Conservation (phyloP, 23 tunicate genomes). For the Clavelina lepadiformis region DNA sequence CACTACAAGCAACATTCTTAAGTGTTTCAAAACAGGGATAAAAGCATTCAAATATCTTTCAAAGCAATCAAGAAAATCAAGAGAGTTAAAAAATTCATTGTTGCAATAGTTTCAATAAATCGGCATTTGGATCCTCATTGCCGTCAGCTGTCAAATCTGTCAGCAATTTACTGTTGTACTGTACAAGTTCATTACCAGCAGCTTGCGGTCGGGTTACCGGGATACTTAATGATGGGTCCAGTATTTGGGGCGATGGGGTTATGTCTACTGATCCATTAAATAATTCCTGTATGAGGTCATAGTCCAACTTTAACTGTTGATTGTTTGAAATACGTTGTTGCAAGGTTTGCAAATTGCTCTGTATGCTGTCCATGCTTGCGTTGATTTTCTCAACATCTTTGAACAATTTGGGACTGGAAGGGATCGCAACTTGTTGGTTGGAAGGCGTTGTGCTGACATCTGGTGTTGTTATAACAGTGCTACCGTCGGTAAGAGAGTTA, state of each 20-base stretch:
- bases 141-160: too few species aligned
- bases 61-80: too few species aligned
- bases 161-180: slow-evolving; percentile 43
- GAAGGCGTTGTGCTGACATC: background rate
- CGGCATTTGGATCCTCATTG: too few species aligned
- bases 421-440: slow-evolving; percentile 20
- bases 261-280: slow-evolving; percentile 45
- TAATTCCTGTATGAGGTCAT: slow-evolving; percentile 60
- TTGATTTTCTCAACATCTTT: slow-evolving; percentile 13
- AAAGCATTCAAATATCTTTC: too few species aligned
- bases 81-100: too few species aligned
- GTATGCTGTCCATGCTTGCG: slow-evolving; percentile 37
- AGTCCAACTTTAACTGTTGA: slow-evolving; percentile 58
- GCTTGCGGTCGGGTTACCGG: slow-evolving; percentile 13
- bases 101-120: too few species aligned
- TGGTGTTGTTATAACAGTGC: background rate
- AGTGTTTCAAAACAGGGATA: too few species aligned
- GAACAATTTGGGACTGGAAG: background rate
- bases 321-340: slow-evolving; percentile 36
- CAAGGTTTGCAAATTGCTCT: slow-evolving; percentile 53
- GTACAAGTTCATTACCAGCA: slow-evolving; percentile 33
- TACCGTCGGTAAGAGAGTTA: too few species aligned
- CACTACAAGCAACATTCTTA: too few species aligned
- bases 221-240: background rate
- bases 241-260: slow-evolving; percentile 12